A percentile compares a stretch with the other conserved stretches of the same genome.
phyloP scores from a whole-genome alignment of 2,888 invertebrate genomes.

The Melitaea athalia region DNA sequence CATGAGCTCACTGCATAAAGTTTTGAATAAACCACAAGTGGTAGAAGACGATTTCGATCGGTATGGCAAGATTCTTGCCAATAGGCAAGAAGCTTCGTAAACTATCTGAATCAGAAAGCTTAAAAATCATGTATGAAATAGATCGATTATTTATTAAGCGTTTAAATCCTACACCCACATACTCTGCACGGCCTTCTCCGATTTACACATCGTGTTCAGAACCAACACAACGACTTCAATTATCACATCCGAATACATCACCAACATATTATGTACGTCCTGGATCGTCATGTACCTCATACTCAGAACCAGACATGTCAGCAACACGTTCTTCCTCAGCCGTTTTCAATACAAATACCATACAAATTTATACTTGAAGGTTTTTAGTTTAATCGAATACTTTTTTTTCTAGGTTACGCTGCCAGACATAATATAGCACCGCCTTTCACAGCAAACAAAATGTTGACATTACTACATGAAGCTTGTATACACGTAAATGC shows the following conservation, averaged over 20 bases:
- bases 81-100: constrained; percentile 43
- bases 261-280: constrained; percentile 12
- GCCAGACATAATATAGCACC: too few species aligned
- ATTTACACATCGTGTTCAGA: constrained; percentile 2
- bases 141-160: not conserved
- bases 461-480: too few species aligned
- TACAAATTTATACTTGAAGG: too few species aligned
- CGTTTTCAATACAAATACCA: constrained; percentile 9
- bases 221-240: not conserved
- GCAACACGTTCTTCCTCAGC: constrained; percentile 8
- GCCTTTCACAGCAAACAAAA: too few species aligned
- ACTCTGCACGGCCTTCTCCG: not conserved
- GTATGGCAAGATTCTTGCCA: constrained; percentile 41
- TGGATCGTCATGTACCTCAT: constrained; percentile 12
- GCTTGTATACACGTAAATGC: too few species aligned
- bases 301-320: constrained; percentile 8
- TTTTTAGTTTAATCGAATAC: too few species aligned
- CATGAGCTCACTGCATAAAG: constrained; percentile 2
- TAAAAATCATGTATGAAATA: not conserved
- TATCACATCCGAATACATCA: constrained; percentile 28
- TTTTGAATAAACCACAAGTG: constrained; percentile 5
- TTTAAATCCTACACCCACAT: not conserved
- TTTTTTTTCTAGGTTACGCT: too few species aligned
- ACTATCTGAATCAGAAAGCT: constrained; percentile 18
- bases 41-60: constrained; percentile 42